Conservation (phyloP, 2,888 invertebrate species). For the Torymus tubicola region DNA sequence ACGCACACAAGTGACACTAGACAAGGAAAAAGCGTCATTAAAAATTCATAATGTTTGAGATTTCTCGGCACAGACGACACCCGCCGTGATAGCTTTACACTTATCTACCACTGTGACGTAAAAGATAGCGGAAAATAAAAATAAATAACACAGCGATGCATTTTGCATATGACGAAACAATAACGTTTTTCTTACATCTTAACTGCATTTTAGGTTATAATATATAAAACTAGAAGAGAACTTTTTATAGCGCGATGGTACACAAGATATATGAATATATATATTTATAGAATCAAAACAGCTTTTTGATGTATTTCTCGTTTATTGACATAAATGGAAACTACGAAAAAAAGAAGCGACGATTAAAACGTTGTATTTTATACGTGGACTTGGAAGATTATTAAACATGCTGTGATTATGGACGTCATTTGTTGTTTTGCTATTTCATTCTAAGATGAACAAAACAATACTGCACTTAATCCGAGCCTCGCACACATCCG, state of each 20-base stretch:
- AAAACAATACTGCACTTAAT: conserved; percentile 17
- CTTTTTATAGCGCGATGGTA: conserved; percentile 18
- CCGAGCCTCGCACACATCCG: conserved; percentile 40
- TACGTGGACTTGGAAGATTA: conserved; percentile 26
- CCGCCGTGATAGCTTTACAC: conserved; percentile 30
- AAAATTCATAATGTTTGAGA: conserved; percentile 38
- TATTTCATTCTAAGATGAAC: conserved; percentile 19
- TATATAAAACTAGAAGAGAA: background rate
- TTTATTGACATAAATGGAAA: conserved; percentile 9
- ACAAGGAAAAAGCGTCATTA: conserved; percentile 36
- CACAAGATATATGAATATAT: conserved; percentile 10
- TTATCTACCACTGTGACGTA: conserved; percentile 40
- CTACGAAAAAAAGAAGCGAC: background rate
- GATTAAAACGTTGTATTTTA: conserved; percentile 37
- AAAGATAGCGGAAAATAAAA: conserved; percentile 31
- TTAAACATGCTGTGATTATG: conserved; percentile 38
- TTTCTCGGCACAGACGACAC: conserved; percentile 11
- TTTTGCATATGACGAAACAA: conserved; percentile 21
- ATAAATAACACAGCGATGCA: conserved; percentile 5
- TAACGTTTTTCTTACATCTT: conserved; percentile 15
- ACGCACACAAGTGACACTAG: conserved; percentile 33
- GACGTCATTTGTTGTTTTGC: conserved; percentile 23
- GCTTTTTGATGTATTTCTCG: conserved; percentile 16
- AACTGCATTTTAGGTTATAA: conserved; percentile 5
- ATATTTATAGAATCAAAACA: conserved; percentile 24